A percentile compares a stretch with the other conserved stretches of the same genome.
Evolutionary conservation across 1,140 invertebrate species (phyloP).

Genomic region (Bombus confusus): DNA sequence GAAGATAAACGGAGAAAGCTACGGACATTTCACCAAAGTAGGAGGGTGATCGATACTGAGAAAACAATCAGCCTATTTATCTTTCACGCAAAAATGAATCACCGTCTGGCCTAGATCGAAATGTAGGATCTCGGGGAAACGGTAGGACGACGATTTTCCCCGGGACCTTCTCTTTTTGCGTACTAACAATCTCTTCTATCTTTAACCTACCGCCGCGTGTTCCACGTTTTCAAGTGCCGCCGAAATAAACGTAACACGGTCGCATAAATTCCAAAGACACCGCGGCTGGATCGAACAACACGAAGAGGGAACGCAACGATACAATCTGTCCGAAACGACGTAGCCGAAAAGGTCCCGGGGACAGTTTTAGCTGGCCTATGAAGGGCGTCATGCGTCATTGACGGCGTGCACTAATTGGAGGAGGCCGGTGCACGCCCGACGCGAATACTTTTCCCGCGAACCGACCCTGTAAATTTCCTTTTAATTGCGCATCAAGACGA

Average conservation of each 20-base stretch:
- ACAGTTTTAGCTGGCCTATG: conserved; percentile 49
- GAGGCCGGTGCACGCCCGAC: conserved; percentile 26
- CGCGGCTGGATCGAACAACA: conserved; percentile 42
- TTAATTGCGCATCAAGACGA: conserved; percentile 42
- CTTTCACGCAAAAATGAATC: conserved; percentile 6
- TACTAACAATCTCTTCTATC: conserved; percentile 51
- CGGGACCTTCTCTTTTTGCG: background rate
- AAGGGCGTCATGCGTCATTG: conserved; percentile 57
- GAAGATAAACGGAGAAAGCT: background rate
- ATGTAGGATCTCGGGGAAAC: background rate
- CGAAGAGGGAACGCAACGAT: conserved; percentile 28
- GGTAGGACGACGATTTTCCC: conserved; percentile 20
- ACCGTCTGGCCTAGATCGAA: background rate
- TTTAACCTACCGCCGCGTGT: conserved; percentile 44
- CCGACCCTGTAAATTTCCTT: conserved; percentile 42
- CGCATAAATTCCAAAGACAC: conserved; percentile 49
- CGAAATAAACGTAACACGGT: conserved; percentile 51
- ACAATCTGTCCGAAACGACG: conserved; percentile 54
- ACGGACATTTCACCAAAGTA: background rate
- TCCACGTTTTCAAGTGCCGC: conserved; percentile 29
- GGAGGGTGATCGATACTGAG: background rate
- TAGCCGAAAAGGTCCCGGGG: conserved; percentile 8
- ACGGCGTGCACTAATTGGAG: conserved; percentile 48
- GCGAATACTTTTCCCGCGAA: conserved; percentile 46
- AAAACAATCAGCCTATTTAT: conserved; percentile 24